Conservation (phyloP, 2,888 invertebrate species). For the Rhodophaea formosa region DNA sequence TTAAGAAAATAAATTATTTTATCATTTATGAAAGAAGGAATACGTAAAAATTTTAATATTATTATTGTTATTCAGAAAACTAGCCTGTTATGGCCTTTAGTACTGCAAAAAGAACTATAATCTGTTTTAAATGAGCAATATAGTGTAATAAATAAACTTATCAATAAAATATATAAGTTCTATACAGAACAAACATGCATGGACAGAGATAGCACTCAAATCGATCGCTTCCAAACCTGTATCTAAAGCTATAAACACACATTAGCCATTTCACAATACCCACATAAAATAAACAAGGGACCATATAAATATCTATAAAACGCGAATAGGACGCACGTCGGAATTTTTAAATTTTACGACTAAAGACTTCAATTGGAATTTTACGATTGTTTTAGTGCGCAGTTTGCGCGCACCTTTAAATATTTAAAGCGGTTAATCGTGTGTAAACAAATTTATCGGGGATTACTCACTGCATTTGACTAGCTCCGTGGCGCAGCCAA, state of each 20-base stretch:
- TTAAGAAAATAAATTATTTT: too few species aligned
- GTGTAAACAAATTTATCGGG: slow-evolving; percentile 11
- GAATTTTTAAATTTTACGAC: slow-evolving; percentile 19
- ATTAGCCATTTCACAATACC: slow-evolving; percentile 14
- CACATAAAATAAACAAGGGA: slow-evolving; percentile 14
- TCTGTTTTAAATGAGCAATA: too few species aligned
- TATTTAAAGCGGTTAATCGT: slow-evolving; percentile 17
- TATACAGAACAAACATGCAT: neutral
- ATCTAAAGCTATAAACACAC: slow-evolving; percentile 12
- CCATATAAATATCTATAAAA: slow-evolving; percentile 10
- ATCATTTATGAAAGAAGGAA: too few species aligned
- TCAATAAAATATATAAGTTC: too few species aligned
- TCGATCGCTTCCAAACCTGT: neutral
- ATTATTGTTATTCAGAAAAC: too few species aligned
- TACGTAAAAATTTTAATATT: too few species aligned
- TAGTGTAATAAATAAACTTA: too few species aligned
- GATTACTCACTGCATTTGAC: neutral
- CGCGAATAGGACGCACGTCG: slow-evolving; percentile 10
- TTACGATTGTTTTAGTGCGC: slow-evolving; percentile 18
- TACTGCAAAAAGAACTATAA: too few species aligned
- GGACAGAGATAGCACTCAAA: neutral
- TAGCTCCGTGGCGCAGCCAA: too few species aligned
- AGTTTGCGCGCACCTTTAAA: slow-evolving; percentile 17
- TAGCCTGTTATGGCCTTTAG: too few species aligned
- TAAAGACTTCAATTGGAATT: slow-evolving; percentile 16